Base-by-base conservation (phyloP, 2,797 vertebrate genomes). In the Xiphorhynchus erythropygius region DNA sequence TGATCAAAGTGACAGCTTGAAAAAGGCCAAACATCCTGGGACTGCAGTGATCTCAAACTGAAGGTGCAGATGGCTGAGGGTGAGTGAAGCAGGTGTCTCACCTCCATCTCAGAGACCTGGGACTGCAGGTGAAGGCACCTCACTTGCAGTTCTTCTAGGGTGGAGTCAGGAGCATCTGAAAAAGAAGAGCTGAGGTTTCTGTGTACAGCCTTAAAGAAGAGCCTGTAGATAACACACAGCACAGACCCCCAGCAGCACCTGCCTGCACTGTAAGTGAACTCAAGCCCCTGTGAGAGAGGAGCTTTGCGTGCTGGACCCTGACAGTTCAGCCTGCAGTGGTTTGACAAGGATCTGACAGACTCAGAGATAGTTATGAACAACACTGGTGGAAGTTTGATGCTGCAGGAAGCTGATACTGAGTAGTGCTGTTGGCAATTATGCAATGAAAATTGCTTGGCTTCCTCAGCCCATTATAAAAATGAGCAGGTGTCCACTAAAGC, bases 41-140 rank as follows among this genome's bases (percentile, higher is more conserved):
- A 13, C 9, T 55, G 37, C 50, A 60, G 4, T 2, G 11, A 39
- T 10, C 78, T 77, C 47, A 46, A 10, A 63, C 9, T 33, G 25
- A 28, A 80, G 60, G 27, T 27, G 35, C 78, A 63, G 46, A 11
- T 73, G 81, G 79, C 75, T 57, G 30, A 27, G 65, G 37, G 41
- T 12, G 21, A 19, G 81, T 5, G 62, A 44, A 78, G 86, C 84
- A 70, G 46, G 7, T 33, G 41, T 71, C 98, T 98, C 89, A 99
- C 99, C 98, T 99, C 98, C 99, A 99, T 99, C 95, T 99, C 98
- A 90, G 73, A 84, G 32, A 99, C 97, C 97, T 99, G 98, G 39
- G 78, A 96, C 95, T 99, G 98, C 89, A 99, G 98, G 57, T 95
- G 92, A 39, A 94, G n/a, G 64, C 98, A 99, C 56, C 33, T 97